phyloP scores from a whole-genome alignment of 2,113 vertebrate species.

The Mobula birostris region DNA sequence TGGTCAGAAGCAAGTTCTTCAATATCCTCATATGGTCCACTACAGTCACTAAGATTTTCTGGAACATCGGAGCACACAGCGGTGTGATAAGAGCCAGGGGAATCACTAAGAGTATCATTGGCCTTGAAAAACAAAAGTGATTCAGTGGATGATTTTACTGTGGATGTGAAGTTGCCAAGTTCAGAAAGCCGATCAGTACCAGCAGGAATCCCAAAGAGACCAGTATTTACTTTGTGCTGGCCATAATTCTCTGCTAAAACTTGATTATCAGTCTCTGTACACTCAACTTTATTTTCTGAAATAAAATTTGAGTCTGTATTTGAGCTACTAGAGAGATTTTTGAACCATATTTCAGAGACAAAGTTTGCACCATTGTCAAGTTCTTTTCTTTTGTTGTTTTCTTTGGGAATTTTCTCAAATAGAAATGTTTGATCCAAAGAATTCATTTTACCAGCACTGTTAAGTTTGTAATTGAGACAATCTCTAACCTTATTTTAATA shows the following conservation, averaged over 20 bases:
- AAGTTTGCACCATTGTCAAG: not conserved
- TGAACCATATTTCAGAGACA: conserved; percentile 13
- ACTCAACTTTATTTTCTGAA: not conserved
- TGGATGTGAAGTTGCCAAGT: not conserved
- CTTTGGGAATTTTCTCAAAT: not conserved
- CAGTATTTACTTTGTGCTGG: not conserved
- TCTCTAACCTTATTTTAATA: not conserved
- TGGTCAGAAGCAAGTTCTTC: conserved; percentile 37
- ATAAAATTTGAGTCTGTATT: not conserved
- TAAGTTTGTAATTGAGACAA: not conserved
- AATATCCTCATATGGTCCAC: conserved; percentile 63
- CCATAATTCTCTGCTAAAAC: not conserved
- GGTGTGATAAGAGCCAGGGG: conserved; percentile 76
- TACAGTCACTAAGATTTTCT: conserved; percentile 60
- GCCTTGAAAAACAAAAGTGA: conserved; percentile 40
- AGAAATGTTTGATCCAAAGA: conserved; percentile 6
- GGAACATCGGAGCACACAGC: conserved; percentile 60
- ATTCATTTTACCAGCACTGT: not conserved
- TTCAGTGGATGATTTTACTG: not conserved
- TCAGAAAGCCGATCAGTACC: not conserved
- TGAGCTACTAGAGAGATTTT: not conserved
- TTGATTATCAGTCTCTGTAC: not conserved
- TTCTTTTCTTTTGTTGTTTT: not conserved
- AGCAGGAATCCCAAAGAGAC: not conserved
- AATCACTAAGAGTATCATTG: conserved; percentile 56